A percentile compares a stretch with the other conserved stretches of the same genome.
These are phyloP conservation scores for Heteromyza rotundicornis DNA, from an alignment of 2,888 invertebrate species.

Conservation along the genomic window DNA sequence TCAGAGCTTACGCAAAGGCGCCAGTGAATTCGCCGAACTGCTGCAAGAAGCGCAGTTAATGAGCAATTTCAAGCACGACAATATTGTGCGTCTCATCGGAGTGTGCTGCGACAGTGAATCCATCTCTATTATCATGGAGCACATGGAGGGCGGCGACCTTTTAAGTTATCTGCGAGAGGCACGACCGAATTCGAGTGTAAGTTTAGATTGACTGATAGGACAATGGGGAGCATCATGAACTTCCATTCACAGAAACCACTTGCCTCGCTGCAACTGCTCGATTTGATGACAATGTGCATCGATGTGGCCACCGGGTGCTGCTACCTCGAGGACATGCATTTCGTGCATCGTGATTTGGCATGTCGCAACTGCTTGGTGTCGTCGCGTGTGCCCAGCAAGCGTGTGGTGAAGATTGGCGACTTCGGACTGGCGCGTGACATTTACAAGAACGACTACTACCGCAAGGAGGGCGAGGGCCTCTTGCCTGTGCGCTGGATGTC, in stretches of 20 bases:
- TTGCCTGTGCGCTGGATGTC: conserved; percentile 98
- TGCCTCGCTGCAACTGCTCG: conserved; percentile 76
- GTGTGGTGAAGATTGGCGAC: conserved; percentile 82
- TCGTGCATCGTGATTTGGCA: conserved; percentile 95
- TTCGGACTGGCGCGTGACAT: conserved; percentile 97
- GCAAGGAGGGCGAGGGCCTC: conserved; percentile 89
- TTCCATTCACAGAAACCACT: conserved; percentile 65
- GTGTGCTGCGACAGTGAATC: conserved; percentile 94
- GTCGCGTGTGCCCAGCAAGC: conserved; percentile 68
- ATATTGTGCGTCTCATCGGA: conserved; percentile 90
- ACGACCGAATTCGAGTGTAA: conserved; percentile 72
- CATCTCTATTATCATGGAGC: conserved; percentile 92
- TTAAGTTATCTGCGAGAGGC: conserved; percentile 87
- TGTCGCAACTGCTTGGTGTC: conserved; percentile 95
- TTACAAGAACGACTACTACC: conserved; percentile 96
- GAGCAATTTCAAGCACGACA: conserved; percentile 97
- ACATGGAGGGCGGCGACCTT: conserved; percentile 97
- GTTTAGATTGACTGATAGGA: background rate
- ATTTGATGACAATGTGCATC: conserved; percentile 90
- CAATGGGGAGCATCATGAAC: background rate
- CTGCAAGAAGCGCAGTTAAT: conserved; percentile 96
- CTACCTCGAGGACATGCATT: conserved; percentile 96
- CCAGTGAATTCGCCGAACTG: conserved; percentile 87
- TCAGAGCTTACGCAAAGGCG: conserved; percentile 89
- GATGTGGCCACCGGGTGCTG: conserved; percentile 95